Evolutionary conservation across 92 coral and sea anemone genomes (phyloP), one percentile per base, ranked within the genome.

Genomic region (Phenganax subtilis): DNA sequence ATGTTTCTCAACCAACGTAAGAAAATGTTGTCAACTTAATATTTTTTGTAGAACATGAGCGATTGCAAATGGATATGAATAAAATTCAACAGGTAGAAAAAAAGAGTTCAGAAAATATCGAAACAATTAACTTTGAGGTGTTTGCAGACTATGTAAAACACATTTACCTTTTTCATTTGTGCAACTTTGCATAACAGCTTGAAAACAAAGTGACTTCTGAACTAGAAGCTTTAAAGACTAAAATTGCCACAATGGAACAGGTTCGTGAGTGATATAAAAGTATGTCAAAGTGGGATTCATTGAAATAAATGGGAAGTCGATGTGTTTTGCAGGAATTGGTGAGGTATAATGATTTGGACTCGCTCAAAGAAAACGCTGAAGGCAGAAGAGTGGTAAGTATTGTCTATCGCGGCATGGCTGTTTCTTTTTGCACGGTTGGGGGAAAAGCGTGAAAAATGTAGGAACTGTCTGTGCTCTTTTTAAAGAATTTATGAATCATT

Each of bases 1-100:
- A 61, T 61, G n/a, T 61, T 14, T 61, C 7, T 12, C 67, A 14
- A 61, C 67, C 27, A 17, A 20, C n/a, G 1, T 61, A 61, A 15
- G 1, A 5, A 12, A 15, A 5, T 64, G 51, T 37, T 37, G 47
- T 5, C 47, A 37, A 20, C 27, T 64, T 64, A 59, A 16, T 57
- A 11, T 73, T 31, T 62, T 81, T 30, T 65, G 5, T 27, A 93
- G 98, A 93, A 55, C 98, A 93, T 82, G 85, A 88, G 10, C 90
- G 97, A 8, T 86, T 93, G 73, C 97, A 91, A 63, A 57, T 88
- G 93, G 98, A 93, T 77, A 87, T 93, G 84, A 97, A 93, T 30
- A 93, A 93, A 85, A 97, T 93, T 51, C 93, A 91, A 69, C 98
- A 93, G 96, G 96, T 91, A 54, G 30, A 88, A 12, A 8, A 12